Base-by-base conservation (phyloP, 2,888 invertebrate species). In the Ochlodes sylvanus region DNA sequence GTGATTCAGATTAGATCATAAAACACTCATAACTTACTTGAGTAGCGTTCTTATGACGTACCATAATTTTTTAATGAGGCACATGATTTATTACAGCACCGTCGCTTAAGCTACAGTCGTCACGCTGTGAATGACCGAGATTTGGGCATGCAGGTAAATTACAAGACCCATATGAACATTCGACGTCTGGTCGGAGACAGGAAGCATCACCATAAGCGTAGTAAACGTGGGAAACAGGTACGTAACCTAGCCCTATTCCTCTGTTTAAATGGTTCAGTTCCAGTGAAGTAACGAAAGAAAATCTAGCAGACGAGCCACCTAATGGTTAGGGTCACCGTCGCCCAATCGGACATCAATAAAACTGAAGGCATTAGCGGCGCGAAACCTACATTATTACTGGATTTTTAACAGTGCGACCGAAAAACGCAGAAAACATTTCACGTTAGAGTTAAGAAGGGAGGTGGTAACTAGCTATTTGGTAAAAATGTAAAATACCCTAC, bases 121-220 rank as follows among this genome's bases (percentile, higher is more conserved):
- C 98, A 98, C 85, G 97, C 98, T 47, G 98, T 98, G 63, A 97
- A 98, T 85, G 98, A 98, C 85, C 94, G 96, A 70, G 98, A 98
- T 90, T 94, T 98, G 74, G 96, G 97, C 69, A 97, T 97, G 47
- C 97, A 97, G 94, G 95, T 96, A 71, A 98, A 97, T 94, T 98
- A 98, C 89, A 96, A 96, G 88, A 97, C 97, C 90, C 98, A 98
- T 88, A 97, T 97, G 95, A 98, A 98, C 84, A 97, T 98, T 84
- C 94, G 98, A 67, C 95, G 97, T 57, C 94, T 98, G 87, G 96
- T 98, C 66, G 98, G 97, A 72, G 97, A 98, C 84, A 95, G 97
- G 78, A 97, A 97, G 82, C 96, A 97, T 85, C 95, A 96, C 75
- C 97, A 97, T 79, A 96, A 97, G 79, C 96, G 97, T 77, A 97